These are phyloP conservation scores for Scyliorhinus canicula DNA, from an alignment of 2,797 vertebrate genomes.

Conservation along the genomic window DNA sequence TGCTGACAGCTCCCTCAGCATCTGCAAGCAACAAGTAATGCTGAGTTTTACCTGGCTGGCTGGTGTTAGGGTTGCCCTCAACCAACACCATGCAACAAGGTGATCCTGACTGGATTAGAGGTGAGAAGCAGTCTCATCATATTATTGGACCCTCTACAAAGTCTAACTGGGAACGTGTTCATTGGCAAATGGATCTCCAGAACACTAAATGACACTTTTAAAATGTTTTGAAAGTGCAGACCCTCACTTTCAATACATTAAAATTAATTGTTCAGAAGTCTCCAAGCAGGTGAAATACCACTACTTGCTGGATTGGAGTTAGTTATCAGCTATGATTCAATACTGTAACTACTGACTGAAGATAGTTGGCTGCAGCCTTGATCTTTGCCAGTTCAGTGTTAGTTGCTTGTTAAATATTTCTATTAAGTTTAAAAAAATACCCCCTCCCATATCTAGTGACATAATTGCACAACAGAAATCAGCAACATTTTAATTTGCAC, in stretches of 20 bases:
- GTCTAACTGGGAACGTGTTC: background rate
- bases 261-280: background rate
- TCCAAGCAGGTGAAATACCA: background rate
- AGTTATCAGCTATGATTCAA: background rate
- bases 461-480: constrained; percentile 5
- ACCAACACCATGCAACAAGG: background rate
- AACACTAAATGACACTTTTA: background rate
- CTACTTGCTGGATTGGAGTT: background rate
- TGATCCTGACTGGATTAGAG: background rate
- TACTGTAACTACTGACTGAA: background rate
- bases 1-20: background rate
- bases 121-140: background rate
- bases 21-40: background rate
- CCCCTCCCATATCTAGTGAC: background rate
- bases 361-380: background rate
- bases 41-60: background rate
- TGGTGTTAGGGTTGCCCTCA: background rate
- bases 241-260: background rate
- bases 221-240: background rate
- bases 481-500: background rate
- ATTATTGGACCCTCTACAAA: background rate
- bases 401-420: background rate
- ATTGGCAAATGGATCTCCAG: background rate
- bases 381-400: background rate
- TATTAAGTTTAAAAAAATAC: background rate